Evolutionary conservation across 2,113 vertebrate genomes (phyloP).

Genomic region (Forbesichthys papilliferus): DNA sequence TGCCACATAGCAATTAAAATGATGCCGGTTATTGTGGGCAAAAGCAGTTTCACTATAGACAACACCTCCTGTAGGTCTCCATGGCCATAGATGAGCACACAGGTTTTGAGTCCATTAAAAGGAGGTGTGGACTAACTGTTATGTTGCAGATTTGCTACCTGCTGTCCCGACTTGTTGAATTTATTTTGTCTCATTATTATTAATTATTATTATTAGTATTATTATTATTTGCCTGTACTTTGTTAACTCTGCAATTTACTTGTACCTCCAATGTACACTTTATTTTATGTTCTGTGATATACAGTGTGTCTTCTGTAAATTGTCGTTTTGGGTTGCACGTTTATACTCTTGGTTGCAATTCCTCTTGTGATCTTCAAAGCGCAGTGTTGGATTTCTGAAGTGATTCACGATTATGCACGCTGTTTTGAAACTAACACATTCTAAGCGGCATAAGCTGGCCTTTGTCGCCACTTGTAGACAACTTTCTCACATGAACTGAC

Average conservation of each 20-base stretch:
- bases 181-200: slow-evolving; percentile 56
- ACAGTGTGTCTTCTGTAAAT: slow-evolving; percentile 22
- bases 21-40: too few relatives aligned
- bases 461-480: slow-evolving; percentile 93
- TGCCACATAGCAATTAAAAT: slow-evolving; percentile 8
- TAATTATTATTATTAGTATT: slow-evolving; percentile 61
- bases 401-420: too few relatives aligned
- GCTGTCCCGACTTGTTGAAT: slow-evolving; percentile 27
- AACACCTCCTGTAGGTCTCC: too few relatives aligned
- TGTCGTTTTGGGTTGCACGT: neutral
- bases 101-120: neutral
- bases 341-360: neutral
- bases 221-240: slow-evolving; percentile 65
- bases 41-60: too few relatives aligned
- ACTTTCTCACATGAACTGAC: slow-evolving; percentile 83
- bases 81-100: too few relatives aligned
- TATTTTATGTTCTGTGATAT: slow-evolving; percentile 18
- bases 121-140: slow-evolving; percentile 84
- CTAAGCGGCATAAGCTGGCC: slow-evolving; percentile 96
- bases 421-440: slow-evolving; percentile 74
- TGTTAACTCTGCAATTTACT: slow-evolving; percentile 55
- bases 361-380: neutral
- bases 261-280: slow-evolving; percentile 79
- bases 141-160: slow-evolving; percentile 75
- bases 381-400: slow-evolving; percentile 32